Conservation (phyloP, 2,797 vertebrate genomes). For the Pagetopsis macropterus region DNA sequence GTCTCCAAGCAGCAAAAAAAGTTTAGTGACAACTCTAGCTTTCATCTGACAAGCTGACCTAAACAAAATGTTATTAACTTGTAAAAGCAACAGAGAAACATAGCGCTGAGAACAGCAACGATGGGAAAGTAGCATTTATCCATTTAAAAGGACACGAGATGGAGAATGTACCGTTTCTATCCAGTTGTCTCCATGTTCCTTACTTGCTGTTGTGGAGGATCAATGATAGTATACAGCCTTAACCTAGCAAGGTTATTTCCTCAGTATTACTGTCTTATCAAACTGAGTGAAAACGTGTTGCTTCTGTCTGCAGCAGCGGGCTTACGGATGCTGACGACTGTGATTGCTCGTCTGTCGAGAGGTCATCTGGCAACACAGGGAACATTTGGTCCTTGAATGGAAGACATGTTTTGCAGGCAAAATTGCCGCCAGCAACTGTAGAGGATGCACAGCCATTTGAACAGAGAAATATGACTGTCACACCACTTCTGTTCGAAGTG, state of each 20-base stretch:
- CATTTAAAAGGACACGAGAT: conserved; percentile 73
- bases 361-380: conserved; percentile 67
- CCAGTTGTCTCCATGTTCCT: conserved; percentile 68
- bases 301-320: conserved; percentile 56
- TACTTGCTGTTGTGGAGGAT: conserved; percentile 70
- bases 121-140: conserved; percentile 48
- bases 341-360: conserved; percentile 71
- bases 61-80: conserved; percentile 77
- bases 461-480: conserved; percentile 36
- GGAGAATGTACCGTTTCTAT: conserved; percentile 62
- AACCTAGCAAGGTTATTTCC: conserved; percentile 77
- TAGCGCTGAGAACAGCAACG: conserved; percentile 59
- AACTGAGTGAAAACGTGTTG: conserved; percentile 73
- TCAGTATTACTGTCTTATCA: conserved; percentile 76
- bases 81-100: conserved; percentile 64
- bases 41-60: conserved; percentile 77
- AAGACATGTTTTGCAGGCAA: conserved; percentile 40
- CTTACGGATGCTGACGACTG: conserved; percentile 70
- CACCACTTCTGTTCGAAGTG: conserved; percentile 16
- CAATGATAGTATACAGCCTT: conserved; percentile 67
- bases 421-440: conserved; percentile 37
- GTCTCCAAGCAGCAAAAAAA: conserved; percentile 63
- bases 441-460: conserved; percentile 40
- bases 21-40: conserved; percentile 75
- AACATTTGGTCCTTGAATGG: conserved; percentile 70